A percentile compares a stretch with the other conserved stretches of the same genome.
Evolutionary conservation across 1,140 invertebrate species (phyloP).

Genomic region (Apis laboriosa): DNA sequence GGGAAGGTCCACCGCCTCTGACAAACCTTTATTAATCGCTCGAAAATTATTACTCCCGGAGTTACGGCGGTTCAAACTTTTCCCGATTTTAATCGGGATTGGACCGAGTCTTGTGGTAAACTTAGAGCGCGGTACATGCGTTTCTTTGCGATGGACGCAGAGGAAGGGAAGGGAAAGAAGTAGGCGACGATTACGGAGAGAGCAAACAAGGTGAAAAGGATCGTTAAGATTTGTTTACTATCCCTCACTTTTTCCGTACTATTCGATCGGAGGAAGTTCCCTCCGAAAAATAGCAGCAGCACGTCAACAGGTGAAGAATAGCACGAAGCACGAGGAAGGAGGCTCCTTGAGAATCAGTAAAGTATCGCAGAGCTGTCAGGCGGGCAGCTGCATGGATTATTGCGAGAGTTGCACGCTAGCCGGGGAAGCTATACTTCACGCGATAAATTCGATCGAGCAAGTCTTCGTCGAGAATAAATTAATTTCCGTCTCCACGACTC

Average conservation of each 20-base stretch:
- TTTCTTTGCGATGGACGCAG: too few relatives aligned
- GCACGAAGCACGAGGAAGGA: background rate
- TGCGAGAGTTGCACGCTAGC: conserved; percentile 53
- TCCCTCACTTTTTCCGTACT: too few relatives aligned
- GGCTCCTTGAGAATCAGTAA: background rate
- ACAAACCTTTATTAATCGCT: too few relatives aligned
- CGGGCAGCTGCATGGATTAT: conserved; percentile 24
- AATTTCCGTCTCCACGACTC: conserved; percentile 34
- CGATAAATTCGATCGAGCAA: conserved; percentile 55
- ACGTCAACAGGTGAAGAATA: conserved; percentile 39
- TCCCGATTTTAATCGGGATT: too few relatives aligned
- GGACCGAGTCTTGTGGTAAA: too few relatives aligned
- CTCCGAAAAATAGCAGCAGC: conserved; percentile 19
- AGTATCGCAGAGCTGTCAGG: conserved; percentile 50
- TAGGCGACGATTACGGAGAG: background rate
- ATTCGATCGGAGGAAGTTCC: conserved; percentile 20
- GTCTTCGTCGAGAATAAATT: conserved; percentile 57
- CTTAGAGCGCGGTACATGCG: too few relatives aligned
- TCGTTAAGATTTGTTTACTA: conserved; percentile 16
- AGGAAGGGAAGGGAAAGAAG: too few relatives aligned
- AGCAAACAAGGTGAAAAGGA: too few relatives aligned
- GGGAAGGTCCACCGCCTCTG: too few relatives aligned
- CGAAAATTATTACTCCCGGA: too few relatives aligned
- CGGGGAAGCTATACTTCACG: conserved; percentile 16
- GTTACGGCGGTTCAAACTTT: too few relatives aligned